Evolutionary conservation across 2,888 invertebrate genomes (phyloP).

Genomic region (Chrysodeixis includens): DNA sequence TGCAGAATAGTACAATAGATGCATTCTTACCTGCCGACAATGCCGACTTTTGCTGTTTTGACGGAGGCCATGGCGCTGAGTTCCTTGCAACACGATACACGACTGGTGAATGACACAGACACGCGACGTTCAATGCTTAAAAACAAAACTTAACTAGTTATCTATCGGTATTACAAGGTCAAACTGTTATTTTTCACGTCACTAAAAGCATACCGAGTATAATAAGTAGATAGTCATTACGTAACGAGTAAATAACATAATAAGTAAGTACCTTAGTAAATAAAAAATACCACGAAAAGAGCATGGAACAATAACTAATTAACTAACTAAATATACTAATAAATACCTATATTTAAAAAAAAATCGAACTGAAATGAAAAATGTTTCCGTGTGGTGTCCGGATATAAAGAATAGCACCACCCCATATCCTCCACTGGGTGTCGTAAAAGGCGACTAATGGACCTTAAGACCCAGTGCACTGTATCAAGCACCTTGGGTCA

Average conservation of each 20-base stretch:
- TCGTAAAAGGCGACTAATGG: too few relatives aligned
- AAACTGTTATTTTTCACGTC: conserved; percentile 34
- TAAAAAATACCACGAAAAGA: neutral
- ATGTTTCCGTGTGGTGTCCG: too few relatives aligned
- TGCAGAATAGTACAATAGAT: neutral
- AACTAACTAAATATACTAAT: too few relatives aligned
- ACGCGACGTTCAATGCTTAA: conserved; percentile 55
- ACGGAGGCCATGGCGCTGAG: conserved; percentile 72
- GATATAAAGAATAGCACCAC: too few relatives aligned
- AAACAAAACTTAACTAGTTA: conserved; percentile 66
- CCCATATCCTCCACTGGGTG: too few relatives aligned
- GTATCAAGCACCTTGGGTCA: too few relatives aligned
- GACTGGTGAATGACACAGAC: conserved; percentile 65
- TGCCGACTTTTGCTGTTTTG: conserved; percentile 92
- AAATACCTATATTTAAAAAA: too few relatives aligned
- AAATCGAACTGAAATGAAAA: too few relatives aligned
- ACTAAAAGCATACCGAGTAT: conserved; percentile 13
- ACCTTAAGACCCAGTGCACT: too few relatives aligned
- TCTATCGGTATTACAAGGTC: conserved; percentile 56
- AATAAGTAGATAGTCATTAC: neutral
- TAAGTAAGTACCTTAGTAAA: too few relatives aligned
- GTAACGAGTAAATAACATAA: neutral
- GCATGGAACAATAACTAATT: too few relatives aligned
- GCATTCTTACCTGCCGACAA: conserved; percentile 92
- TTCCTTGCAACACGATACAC: conserved; percentile 59